phyloP scores from a whole-genome alignment of 37 sponge, comb jelly and placozoan genomes.

The Theonella swinhoei region DNA sequence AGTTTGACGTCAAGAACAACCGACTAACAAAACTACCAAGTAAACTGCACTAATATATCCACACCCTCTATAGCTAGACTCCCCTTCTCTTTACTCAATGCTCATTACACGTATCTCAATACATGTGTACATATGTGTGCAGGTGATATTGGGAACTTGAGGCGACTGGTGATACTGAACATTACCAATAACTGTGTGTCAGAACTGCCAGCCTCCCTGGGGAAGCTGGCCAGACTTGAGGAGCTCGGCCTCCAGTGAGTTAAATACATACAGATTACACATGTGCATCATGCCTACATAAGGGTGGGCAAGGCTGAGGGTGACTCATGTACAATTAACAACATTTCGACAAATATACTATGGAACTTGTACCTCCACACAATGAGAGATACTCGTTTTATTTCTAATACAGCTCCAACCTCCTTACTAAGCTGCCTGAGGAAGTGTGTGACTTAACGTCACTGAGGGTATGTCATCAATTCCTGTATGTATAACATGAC shows the following conservation, averaged over 20 bases:
- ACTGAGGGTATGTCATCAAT: slow-evolving; percentile 23
- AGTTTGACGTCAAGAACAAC: slow-evolving; percentile 84
- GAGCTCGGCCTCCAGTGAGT: slow-evolving; percentile 83
- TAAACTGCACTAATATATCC: not conserved
- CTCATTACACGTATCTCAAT: not conserved
- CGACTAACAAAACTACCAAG: slow-evolving; percentile 44
- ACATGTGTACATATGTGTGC: not conserved
- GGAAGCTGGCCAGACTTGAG: slow-evolving; percentile 46
- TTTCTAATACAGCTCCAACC: slow-evolving; percentile 46
- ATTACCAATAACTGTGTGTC: slow-evolving; percentile 62
- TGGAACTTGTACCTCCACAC: too few species aligned
- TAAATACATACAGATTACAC: too few species aligned
- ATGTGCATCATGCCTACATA: not conserved
- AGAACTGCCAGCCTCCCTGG: slow-evolving; percentile 51
- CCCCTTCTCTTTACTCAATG: not conserved
- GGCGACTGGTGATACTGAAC: slow-evolving; percentile 37
- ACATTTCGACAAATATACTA: too few species aligned
- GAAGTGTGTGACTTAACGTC: slow-evolving; percentile 48
- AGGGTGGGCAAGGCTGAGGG: not conserved
- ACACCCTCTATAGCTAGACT: not conserved
- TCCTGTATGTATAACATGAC: too few species aligned
- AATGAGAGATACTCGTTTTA: too few species aligned
- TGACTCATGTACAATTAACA: not conserved
- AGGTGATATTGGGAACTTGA: slow-evolving; percentile 63
- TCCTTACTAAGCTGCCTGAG: slow-evolving; percentile 46